A percentile compares a stretch with the other conserved stretches of the same genome.
phyloP scores from a whole-genome alignment of 2,888 invertebrate genomes.

The Pasiphila rectangulata region DNA sequence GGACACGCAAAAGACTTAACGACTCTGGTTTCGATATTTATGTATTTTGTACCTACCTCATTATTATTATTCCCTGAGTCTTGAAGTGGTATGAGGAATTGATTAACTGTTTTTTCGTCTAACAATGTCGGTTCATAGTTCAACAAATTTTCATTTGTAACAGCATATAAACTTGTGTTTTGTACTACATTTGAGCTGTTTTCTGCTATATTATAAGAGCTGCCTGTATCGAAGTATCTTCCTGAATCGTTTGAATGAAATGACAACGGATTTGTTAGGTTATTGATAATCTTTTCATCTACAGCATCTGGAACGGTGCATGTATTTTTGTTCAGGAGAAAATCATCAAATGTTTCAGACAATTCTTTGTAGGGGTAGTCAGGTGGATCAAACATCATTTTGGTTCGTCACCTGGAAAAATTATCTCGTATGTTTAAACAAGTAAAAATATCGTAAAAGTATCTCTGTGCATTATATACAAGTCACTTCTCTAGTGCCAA shows the following conservation, averaged over 20 bases:
- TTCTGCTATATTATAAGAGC: constrained; percentile 39
- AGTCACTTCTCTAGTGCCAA: not conserved
- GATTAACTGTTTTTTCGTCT: constrained; percentile 71
- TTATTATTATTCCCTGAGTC: constrained; percentile 43
- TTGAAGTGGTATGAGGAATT: constrained; percentile 65
- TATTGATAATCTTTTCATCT: constrained; percentile 18
- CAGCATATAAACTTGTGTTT: constrained; percentile 38
- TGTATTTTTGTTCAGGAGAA: constrained; percentile 47
- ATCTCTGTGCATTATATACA: no score
- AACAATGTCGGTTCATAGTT: constrained; percentile 64
- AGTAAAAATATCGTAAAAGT: no score
- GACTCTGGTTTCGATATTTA: no score
- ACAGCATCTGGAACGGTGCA: constrained; percentile 13
- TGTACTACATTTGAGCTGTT: constrained; percentile 23
- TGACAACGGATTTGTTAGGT: constrained; percentile 43
- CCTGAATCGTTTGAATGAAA: constrained; percentile 60
- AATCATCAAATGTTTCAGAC: constrained; percentile 59
- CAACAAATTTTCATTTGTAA: constrained; percentile 57
- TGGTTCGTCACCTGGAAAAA: constrained; percentile 18
- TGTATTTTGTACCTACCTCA: constrained; percentile 32
- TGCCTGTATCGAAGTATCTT: constrained; percentile 54
- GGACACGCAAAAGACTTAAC: not conserved
- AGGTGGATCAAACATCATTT: constrained; percentile 75
- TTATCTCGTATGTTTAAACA: no score
- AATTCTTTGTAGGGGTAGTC: constrained; percentile 70